A percentile compares a stretch with the other conserved stretches of the same genome.
These are phyloP conservation scores for Drosophila infuscata DNA, from an alignment of 2,888 invertebrate genomes.

Conservation along the genomic window DNA sequence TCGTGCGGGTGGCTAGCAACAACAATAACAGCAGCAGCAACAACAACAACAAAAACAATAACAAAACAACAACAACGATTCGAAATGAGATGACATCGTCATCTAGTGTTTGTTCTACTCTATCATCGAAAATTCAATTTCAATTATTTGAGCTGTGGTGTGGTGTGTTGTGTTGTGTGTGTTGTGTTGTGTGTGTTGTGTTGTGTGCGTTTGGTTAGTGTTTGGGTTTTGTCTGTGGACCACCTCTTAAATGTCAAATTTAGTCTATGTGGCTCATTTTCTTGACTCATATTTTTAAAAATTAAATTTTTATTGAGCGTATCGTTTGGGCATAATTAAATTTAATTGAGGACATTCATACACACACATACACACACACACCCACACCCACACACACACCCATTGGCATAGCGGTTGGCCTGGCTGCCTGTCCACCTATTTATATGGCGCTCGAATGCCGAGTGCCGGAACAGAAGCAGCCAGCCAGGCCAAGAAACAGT, in stretches of 20 bases:
- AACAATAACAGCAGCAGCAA: slow-evolving; percentile 21
- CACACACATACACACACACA: slow-evolving; percentile 20
- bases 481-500: slow-evolving; percentile 35
- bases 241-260: slow-evolving; percentile 66
- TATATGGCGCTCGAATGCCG: slow-evolving; percentile 44
- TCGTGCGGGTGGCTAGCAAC: slow-evolving; percentile 59
- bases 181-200: slow-evolving; percentile 20
- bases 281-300: slow-evolving; percentile 75
- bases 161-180: not conserved
- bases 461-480: slow-evolving; percentile 47
- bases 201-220: slow-evolving; percentile 22
- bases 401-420: slow-evolving; percentile 13
- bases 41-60: slow-evolving; percentile 30
- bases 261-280: slow-evolving; percentile 66
- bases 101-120: slow-evolving; percentile 42
- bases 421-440: slow-evolving; percentile 25
- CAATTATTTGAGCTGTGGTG: slow-evolving; percentile 63
- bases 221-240: slow-evolving; percentile 28
- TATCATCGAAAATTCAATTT: slow-evolving; percentile 80
- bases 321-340: slow-evolving; percentile 80
- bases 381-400: slow-evolving; percentile 19
- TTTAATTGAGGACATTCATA: slow-evolving; percentile 77
- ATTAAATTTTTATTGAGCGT: slow-evolving; percentile 82
- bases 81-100: slow-evolving; percentile 46
- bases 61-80: not conserved